These are phyloP conservation scores for Pogonus chalceus DNA, from an alignment of 1,140 invertebrate species.

Conservation along the genomic window DNA sequence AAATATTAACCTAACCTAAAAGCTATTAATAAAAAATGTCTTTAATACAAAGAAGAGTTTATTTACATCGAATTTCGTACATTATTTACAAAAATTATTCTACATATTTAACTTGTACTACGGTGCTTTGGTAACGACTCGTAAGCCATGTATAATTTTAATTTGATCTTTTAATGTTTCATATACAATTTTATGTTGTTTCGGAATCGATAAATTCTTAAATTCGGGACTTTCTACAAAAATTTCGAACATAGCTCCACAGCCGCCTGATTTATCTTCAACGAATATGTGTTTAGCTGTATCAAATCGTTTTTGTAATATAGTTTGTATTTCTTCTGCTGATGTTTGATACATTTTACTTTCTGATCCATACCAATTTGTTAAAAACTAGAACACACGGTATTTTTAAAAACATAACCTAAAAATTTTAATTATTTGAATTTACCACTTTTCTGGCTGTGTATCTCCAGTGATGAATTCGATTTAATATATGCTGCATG, in stretches of 20 bases:
- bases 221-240: constrained; percentile 67
- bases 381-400: constrained; percentile 4
- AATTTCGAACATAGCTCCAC: constrained; percentile 83
- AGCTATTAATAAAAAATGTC: too few species aligned
- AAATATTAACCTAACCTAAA: too few species aligned
- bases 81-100: too few species aligned
- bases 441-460: too few species aligned
- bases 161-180: constrained; percentile 68
- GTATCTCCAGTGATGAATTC: too few species aligned
- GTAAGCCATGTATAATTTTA: constrained; percentile 73
- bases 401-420: too few species aligned
- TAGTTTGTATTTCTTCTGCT: constrained; percentile 19
- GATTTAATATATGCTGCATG: too few species aligned
- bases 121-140: constrained; percentile 48
- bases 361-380: neutral
- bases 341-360: neutral
- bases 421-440: too few species aligned
- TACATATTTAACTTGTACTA: too few species aligned
- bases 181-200: constrained; percentile 73
- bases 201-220: constrained; percentile 60
- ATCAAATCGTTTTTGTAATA: constrained; percentile 49
- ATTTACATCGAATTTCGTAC: too few species aligned
- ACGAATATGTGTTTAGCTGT: constrained; percentile 56
- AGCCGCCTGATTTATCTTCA: constrained; percentile 69
- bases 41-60: too few species aligned